Percentiles rank a stretch among this genome's conserved stretches.
These are phyloP conservation scores for Tetrao urogallus DNA, from an alignment of 2,113 vertebrate genomes.

Conservation along the genomic window DNA sequence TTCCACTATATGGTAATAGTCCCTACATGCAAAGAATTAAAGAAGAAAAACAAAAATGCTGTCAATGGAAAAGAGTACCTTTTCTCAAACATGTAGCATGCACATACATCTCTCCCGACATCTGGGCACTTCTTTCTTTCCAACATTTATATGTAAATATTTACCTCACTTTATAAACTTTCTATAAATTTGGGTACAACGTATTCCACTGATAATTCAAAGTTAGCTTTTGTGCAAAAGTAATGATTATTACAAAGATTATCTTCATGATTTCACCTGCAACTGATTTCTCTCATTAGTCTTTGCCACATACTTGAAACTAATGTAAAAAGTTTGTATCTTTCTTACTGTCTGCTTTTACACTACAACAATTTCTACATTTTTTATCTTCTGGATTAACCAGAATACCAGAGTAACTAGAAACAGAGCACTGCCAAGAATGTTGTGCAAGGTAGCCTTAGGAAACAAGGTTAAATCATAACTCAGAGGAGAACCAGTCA, in stretches of 20 bases:
- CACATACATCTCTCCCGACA: not conserved
- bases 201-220: not conserved
- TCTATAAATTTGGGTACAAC: rapidly evolving
- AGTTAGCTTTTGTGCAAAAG: not conserved
- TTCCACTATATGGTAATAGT: not conserved
- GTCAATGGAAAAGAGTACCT: not conserved
- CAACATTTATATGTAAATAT: rapidly evolving
- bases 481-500: not conserved
- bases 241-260: not conserved
- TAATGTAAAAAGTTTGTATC: not conserved
- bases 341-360: not conserved
- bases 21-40: not conserved
- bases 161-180: not conserved
- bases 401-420: not conserved
- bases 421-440: not conserved
- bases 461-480: not conserved
- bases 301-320: not conserved
- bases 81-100: not conserved
- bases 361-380: not conserved
- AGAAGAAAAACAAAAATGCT: not conserved
- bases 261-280: not conserved
- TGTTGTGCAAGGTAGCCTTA: not conserved
- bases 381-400: not conserved
- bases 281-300: not conserved
- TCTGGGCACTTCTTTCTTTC: not conserved